phyloP scores from a whole-genome alignment of 2,888 invertebrate genomes.

The Caenorhabditis wallacei region DNA sequence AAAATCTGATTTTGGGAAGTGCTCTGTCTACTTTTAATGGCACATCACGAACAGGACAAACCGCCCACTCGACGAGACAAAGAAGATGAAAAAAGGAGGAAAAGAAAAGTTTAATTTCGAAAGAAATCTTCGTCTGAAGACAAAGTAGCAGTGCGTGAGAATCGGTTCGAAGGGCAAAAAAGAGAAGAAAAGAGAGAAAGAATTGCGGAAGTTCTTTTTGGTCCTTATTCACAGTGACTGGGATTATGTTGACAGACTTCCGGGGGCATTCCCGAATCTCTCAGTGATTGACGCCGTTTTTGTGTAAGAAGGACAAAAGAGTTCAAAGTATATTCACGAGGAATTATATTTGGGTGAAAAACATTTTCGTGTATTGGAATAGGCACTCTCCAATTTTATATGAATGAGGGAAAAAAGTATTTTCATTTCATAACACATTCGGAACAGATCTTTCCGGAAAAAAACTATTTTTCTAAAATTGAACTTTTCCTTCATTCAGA shows the following conservation, averaged over 20 bases:
- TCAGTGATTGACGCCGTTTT: slow-evolving; percentile 17
- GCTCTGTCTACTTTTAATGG: slow-evolving; percentile 35
- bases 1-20: slow-evolving; percentile 48
- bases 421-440: too few relatives aligned
- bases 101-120: slow-evolving; percentile 50
- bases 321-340: slow-evolving; percentile 29
- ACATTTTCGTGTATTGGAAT: too few relatives aligned
- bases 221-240: slow-evolving; percentile 6
- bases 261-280: slow-evolving; percentile 33
- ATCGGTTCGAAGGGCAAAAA: slow-evolving; percentile 17
- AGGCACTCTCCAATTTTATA: too few relatives aligned
- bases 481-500: too few relatives aligned
- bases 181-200: background rate
- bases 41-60: slow-evolving; percentile 19
- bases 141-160: slow-evolving; percentile 49
- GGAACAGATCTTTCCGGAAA: too few relatives aligned
- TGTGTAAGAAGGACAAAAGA: slow-evolving; percentile 6
- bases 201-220: slow-evolving; percentile 55
- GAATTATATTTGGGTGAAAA: background rate
- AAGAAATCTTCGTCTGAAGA: slow-evolving; percentile 14
- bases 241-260: slow-evolving; percentile 49
- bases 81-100: background rate
- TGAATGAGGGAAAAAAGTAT: too few relatives aligned
- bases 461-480: too few relatives aligned
- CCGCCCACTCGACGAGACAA: slow-evolving; percentile 12